phyloP scores from a whole-genome alignment of 2,113 vertebrate species.

The Phrynosoma platyrhinos region DNA sequence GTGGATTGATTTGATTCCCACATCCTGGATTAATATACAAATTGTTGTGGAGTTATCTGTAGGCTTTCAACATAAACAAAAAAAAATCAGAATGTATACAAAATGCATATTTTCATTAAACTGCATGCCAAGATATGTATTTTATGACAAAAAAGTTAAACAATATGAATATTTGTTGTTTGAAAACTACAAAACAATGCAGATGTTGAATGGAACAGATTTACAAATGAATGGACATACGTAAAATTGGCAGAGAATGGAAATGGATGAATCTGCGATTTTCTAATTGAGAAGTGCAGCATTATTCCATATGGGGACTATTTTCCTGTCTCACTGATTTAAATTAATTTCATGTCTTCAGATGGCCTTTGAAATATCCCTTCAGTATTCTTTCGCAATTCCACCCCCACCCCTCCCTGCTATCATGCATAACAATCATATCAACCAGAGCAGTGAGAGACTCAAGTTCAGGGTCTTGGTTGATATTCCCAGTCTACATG shows the following conservation, averaged over 20 bases:
- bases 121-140: too few species aligned
- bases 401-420: too few species aligned
- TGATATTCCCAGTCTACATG: conserved; percentile 40
- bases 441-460: conserved; percentile 25
- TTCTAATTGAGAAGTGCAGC: neutral
- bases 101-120: neutral
- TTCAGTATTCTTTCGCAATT: neutral
- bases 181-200: too few species aligned
- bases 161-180: too few species aligned
- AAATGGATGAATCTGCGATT: neutral
- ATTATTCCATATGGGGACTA: neutral
- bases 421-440: conserved; percentile 29
- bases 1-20: neutral
- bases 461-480: neutral
- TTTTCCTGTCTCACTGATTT: neutral
- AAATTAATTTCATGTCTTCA: neutral
- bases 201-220: neutral
- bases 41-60: neutral
- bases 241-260: neutral
- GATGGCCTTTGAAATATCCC: neutral
- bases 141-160: too few species aligned
- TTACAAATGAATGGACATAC: neutral
- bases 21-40: neutral
- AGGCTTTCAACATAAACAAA: neutral
- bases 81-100: neutral